Base-by-base conservation (phyloP, 2,888 invertebrate genomes). In the Eupelmus urozonus region DNA sequence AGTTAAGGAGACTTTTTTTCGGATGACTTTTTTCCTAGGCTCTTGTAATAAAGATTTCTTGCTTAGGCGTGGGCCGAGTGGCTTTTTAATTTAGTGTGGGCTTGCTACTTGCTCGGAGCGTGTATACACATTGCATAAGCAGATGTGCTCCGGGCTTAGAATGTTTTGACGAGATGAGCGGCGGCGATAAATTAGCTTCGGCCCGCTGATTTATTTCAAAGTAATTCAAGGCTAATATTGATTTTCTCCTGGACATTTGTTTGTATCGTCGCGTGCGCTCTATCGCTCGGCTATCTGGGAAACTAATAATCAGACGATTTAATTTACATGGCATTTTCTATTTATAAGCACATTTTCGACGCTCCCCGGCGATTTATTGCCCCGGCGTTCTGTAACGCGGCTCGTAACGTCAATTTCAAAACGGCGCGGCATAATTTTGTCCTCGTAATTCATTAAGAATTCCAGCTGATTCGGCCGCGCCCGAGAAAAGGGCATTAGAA, bases 1-100 rank as follows among this genome's bases (percentile, higher is more conserved):
- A 34, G 34, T 34, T 9, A 34, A 34, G 34, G 18, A 16, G 69
- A 42, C 3, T n/a, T 67, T 29, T 42, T 5, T 59, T 59, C 25
- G 34, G 25, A 20, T 13, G 25, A 45, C 18, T 23, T 3, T 5
- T 60, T 34, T 34, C 9, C 34, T 34, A 13, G 16, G 40, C 13
- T 55, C 57, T 42, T 29, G 5, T 18, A 7, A 57, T 73, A n/a
- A 27, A 57, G 27, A 73, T 65, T 73, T 53, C 63, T 72, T 18
- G 18, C 13, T 18, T 20, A 20, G n/a, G 34, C 34, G 34, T 34
- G 34, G 9, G 34, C 34, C n/a, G n/a, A n/a, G n/a, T n/a, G 34
- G 34, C 25, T 25, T 25, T 40, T 55, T 69, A 40, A 69, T 69
- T 62, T 18, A 1, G 1, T 34, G 9, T 9, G 9, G 9, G 3